These are phyloP conservation scores for Sphecodes monilicornis DNA, from an alignment of 2,888 invertebrate species.

Conservation along the genomic window DNA sequence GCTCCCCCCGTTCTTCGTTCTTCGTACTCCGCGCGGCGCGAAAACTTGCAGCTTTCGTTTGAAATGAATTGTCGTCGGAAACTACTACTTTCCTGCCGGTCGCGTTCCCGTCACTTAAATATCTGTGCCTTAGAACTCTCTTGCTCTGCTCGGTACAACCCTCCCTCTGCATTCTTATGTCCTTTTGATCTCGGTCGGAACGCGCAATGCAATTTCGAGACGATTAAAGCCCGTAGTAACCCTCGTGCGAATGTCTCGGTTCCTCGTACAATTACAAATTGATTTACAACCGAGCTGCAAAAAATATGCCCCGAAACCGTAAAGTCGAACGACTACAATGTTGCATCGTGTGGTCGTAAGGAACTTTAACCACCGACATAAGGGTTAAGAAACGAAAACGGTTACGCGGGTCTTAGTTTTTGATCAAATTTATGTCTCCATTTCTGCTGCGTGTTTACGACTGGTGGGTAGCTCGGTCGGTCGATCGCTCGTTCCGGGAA, in stretches of 20 bases:
- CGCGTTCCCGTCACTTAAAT: slow-evolving; percentile 26
- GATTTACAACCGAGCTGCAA: background rate
- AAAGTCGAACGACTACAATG: background rate
- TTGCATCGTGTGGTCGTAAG: background rate
- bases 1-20: slow-evolving; percentile 9
- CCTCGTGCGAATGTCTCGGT: too few species aligned
- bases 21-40: slow-evolving; percentile 31
- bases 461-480: background rate
- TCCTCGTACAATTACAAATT: background rate
- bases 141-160: background rate
- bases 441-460: background rate
- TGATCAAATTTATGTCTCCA: background rate
- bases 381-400: background rate
- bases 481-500: background rate
- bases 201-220: background rate
- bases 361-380: background rate
- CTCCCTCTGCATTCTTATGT: background rate
- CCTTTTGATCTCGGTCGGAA: background rate
- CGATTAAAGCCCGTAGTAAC: too few species aligned
- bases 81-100: slow-evolving; percentile 3
- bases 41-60: slow-evolving; percentile 41
- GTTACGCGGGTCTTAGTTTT: background rate
- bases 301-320: background rate
- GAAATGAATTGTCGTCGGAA: slow-evolving; percentile 47
- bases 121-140: background rate